Evolutionary conservation across 35 echinoderm and acorn worm genomes (phyloP).

Genomic region (Ophioderma brevispina): DNA sequence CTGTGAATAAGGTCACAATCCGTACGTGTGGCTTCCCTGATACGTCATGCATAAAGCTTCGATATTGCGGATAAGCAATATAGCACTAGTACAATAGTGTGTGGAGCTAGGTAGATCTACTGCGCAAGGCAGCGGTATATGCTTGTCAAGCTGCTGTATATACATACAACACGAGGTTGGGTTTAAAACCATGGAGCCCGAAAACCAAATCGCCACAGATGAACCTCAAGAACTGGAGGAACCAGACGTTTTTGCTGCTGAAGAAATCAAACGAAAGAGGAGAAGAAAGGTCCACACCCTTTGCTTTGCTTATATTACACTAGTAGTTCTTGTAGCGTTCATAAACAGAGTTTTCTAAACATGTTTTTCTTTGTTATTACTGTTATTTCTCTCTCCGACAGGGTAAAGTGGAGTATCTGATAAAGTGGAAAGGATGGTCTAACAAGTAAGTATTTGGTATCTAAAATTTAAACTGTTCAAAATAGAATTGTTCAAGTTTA

Average conservation of each 20-base stretch:
- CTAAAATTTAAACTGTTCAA: neutral
- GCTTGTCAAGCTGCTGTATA: neutral
- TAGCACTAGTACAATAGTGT: neutral
- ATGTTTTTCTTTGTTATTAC: conserved; percentile 37
- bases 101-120: neutral
- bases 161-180: neutral
- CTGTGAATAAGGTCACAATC: neutral
- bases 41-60: conserved; percentile 4
- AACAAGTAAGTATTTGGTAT: conserved; percentile 68
- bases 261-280: conserved; percentile 84
- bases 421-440: conserved; percentile 95
- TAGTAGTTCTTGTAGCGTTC: neutral
- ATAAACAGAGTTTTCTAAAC: neutral
- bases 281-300: conserved; percentile 72
- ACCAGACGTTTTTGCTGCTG: conserved; percentile 94
- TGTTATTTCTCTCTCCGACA: too few relatives aligned
- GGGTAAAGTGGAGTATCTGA: conserved; percentile 83
- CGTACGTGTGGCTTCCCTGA: neutral
- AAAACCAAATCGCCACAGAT: conserved; percentile 5
- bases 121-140: neutral
- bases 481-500: neutral
- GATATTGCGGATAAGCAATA: neutral
- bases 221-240: conserved; percentile 2
- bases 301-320: neutral
- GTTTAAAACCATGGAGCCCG: conserved; percentile 34